Conservation (phyloP, 2,888 invertebrate species). For the Agrochola lychnidis region DNA sequence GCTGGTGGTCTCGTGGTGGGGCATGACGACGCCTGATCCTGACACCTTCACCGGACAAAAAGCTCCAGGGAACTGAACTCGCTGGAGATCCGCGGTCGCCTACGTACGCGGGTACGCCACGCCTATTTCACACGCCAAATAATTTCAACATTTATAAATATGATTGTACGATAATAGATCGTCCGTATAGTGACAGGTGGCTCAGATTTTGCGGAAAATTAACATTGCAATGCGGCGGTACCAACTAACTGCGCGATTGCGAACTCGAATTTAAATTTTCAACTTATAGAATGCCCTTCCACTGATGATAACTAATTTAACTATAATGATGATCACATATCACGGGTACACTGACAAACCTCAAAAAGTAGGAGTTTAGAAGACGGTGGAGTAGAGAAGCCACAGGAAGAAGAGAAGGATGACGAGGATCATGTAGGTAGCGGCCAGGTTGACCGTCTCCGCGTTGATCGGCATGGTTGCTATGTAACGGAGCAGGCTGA, state of each 20-base stretch:
- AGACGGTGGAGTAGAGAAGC: slow-evolving; percentile 92
- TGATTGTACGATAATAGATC: slow-evolving; percentile 76
- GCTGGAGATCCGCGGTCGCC: slow-evolving; percentile 74
- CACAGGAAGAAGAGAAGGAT: slow-evolving; percentile 92
- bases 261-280: neutral
- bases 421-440: slow-evolving; percentile 93
- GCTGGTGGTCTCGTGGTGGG: slow-evolving; percentile 92
- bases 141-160: slow-evolving; percentile 83
- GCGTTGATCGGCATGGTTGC: slow-evolving; percentile 89
- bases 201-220: slow-evolving; percentile 61
- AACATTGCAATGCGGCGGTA: slow-evolving; percentile 29
- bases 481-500: slow-evolving; percentile 71
- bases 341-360: slow-evolving; percentile 59
- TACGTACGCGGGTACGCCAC: slow-evolving; percentile 77
- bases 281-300: neutral
- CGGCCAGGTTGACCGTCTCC: slow-evolving; percentile 92
- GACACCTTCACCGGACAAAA: slow-evolving; percentile 83
- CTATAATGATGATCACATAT: slow-evolving; percentile 13
- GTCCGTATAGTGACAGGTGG: slow-evolving; percentile 74
- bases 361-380: slow-evolving; percentile 72
- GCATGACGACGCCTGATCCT: slow-evolving; percentile 81
- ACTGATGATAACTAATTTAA: neutral
- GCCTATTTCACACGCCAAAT: slow-evolving; percentile 75
- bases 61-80: slow-evolving; percentile 82
- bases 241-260: neutral